Evolutionary conservation across 2,797 vertebrate species (phyloP).

Genomic region (Xiphophorus birchmanni): DNA sequence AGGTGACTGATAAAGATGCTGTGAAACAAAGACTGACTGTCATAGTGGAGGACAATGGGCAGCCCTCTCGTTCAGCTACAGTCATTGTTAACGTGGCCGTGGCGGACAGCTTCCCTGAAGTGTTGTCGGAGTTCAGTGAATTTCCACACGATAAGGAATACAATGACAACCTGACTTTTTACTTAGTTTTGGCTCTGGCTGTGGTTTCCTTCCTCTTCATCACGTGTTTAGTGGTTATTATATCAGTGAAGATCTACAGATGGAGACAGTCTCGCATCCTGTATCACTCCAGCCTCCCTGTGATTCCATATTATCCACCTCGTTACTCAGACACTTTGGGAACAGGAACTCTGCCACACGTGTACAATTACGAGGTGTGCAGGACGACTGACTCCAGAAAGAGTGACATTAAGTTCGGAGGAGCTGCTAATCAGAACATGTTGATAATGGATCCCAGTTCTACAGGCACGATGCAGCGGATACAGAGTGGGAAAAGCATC

Average conservation of each 20-base stretch:
- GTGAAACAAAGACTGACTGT: constrained; percentile 49
- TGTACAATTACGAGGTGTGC: neutral
- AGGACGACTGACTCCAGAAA: neutral
- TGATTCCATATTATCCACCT: constrained; percentile 1
- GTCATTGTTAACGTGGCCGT: no score
- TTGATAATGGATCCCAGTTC: neutral
- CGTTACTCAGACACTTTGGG: neutral
- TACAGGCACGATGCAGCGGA: neutral
- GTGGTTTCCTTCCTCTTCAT: no score
- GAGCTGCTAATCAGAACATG: neutral
- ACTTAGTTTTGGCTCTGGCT: no score
- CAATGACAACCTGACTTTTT: no score
- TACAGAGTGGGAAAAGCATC: neutral
- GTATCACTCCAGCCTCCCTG: neutral
- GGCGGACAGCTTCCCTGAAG: no score
- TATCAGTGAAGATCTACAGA: no score
- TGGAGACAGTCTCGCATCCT: constrained; percentile 14
- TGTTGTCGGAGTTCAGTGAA: no score
- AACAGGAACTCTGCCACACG: neutral
- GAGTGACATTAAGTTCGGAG: neutral
- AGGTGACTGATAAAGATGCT: constrained; percentile 65
- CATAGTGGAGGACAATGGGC: constrained; percentile 46
- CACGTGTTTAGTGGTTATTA: no score
- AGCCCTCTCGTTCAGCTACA: constrained; percentile 10
- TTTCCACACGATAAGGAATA: no score